Percentiles rank a stretch among this genome's conserved stretches.
These are phyloP conservation scores for Zootermopsis nevadensis DNA, from an alignment of 2,888 invertebrate species.

Conservation along the genomic window DNA sequence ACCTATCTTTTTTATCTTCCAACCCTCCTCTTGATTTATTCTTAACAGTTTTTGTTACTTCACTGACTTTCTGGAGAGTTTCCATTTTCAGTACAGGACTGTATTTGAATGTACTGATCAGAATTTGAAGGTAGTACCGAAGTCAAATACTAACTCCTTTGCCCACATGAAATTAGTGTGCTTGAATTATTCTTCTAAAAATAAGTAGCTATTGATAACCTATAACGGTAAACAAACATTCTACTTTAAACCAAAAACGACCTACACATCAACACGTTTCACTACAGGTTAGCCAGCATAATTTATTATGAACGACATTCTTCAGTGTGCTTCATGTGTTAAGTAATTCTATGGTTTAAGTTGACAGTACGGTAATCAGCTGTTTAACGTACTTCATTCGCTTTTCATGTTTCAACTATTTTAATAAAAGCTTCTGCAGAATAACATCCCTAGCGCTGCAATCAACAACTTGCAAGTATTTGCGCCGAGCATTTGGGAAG, in stretches of 20 bases:
- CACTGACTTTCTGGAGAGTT: background rate
- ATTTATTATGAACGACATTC: background rate
- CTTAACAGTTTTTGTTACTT: background rate
- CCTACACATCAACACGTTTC: background rate
- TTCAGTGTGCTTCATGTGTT: background rate
- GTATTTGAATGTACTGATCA: no score
- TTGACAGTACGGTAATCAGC: background rate
- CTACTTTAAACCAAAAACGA: background rate
- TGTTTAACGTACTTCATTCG: background rate
- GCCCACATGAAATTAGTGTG: no score
- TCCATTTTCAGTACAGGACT: background rate
- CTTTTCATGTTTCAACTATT: background rate
- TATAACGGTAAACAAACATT: background rate
- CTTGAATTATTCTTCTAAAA: no score
- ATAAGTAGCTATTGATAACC: background rate
- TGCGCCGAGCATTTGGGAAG: background rate
- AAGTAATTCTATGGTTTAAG: background rate
- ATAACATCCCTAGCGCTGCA: conserved; percentile 28
- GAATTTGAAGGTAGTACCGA: no score
- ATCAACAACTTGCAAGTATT: conserved; percentile 13
- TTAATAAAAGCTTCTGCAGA: background rate
- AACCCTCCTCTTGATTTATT: background rate
- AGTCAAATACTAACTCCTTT: no score
- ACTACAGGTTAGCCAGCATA: background rate
- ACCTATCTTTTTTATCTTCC: background rate